Evolutionary conservation across 2,888 invertebrate species (phyloP).

Genomic region (Macrosoma leucophasiata): DNA sequence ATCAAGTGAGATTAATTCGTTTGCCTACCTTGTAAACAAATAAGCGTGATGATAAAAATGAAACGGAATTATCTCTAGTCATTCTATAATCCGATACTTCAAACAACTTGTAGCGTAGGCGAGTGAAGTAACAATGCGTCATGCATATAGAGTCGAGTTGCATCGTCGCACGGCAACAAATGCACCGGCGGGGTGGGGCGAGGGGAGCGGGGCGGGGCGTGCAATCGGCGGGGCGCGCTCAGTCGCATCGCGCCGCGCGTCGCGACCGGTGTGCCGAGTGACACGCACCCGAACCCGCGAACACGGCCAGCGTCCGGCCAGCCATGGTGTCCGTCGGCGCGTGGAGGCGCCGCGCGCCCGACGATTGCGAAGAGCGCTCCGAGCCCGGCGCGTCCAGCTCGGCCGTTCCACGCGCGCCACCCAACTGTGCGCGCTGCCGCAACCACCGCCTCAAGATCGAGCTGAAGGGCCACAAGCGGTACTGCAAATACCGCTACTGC

Average conservation of each 20-base stretch:
- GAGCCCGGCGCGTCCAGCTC: constrained; percentile 73
- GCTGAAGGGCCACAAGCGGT: constrained; percentile 94
- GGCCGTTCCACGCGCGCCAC: constrained; percentile 84
- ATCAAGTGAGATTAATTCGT: too few species aligned
- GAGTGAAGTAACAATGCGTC: too few species aligned
- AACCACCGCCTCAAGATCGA: constrained; percentile 93
- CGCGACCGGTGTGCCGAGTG: constrained; percentile 46
- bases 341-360: constrained; percentile 67
- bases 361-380: constrained; percentile 66
- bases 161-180: constrained; percentile 60
- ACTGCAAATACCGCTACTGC: constrained; percentile 86
- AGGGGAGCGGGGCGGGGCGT: constrained; percentile 43
- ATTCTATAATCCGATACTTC: too few species aligned
- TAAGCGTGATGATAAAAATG: too few species aligned
- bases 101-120: too few species aligned
- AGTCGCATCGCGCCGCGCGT: constrained; percentile 65
- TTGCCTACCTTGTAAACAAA: too few species aligned
- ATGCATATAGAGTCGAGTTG: constrained; percentile 33
- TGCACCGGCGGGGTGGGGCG: constrained; percentile 48
- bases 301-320: constrained; percentile 39
- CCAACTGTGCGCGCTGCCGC: constrained; percentile 94
- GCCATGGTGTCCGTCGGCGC: constrained; percentile 66
- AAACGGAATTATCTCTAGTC: too few species aligned
- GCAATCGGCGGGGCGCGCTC: constrained; percentile 40
- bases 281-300: constrained; percentile 46